Base-by-base conservation (phyloP, 2,888 invertebrate species). In the Drosophila antonietae region DNA sequence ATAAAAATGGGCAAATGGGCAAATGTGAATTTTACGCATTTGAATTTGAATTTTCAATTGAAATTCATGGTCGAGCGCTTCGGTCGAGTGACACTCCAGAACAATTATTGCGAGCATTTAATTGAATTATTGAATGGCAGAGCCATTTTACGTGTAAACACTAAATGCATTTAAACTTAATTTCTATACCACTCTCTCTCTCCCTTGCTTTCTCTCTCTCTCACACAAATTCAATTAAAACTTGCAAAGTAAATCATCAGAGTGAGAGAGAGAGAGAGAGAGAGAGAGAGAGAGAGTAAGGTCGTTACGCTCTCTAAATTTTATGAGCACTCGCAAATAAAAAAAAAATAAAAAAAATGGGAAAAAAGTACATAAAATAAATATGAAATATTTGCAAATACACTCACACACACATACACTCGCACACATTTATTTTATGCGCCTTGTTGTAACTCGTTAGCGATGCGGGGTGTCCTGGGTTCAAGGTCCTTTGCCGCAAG, bases 401-500 rank as follows among this genome's bases (percentile, higher is more conserved):
- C 53, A 57, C 66, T 39, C 37, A 39, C 20, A 39, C 52, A 20
- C 44, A 4, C 63, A 47, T 37, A 28, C 33, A 55, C 33, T 33
- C 9, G 1, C 9, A 33, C 9, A 33, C 33, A 33, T 18, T 4
- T 33, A 46, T 18, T 66, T 75, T 66, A 75, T 62, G 75, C 18
- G 35, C 44, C 49, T 52, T 59, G 63, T 43, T 70, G 66, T 65
- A 69, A 74, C 72, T 81, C 74, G 81, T 81, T 79, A 73, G 68
- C 61, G 49, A 6, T 31, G 49, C 12, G 31, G 65, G 63, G 28
- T 28, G 5, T 47, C 9, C 66, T 46, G 82, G 69, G 85, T 81
- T 85, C 83, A 83, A 83, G 85, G 83, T 85, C 74, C 82, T 75
- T 46, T 43, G 72, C 55, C 68, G 64, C 68, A 44, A 71, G 76